Base-by-base conservation (phyloP, 2,888 invertebrate species). In the Meghimatium bilineatum region DNA sequence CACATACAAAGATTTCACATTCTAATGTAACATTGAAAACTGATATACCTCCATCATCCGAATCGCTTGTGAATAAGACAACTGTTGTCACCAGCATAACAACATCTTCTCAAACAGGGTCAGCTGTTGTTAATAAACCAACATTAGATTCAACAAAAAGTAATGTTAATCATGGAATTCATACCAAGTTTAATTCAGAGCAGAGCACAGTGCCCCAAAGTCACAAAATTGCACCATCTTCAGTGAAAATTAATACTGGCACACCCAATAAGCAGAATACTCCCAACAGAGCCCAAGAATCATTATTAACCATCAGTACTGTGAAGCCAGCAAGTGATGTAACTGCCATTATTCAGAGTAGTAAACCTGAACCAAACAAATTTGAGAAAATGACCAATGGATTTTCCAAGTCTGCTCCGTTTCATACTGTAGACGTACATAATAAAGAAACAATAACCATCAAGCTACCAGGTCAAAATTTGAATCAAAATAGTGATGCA, bases 261-360 rank as follows among this genome's bases (percentile, higher is more conserved):
- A 60, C 38, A 60, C 8, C 32, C 34, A 69, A 0, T 34, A 1
- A 29, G 3, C 71, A 44, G 23, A 60, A 66, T 14, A 63, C 75
- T n/a, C 29, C 63, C 17, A 66, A 38, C 26, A 63, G 38, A 82
- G 32, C 66, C n/a, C 74, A 63, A 75, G 82, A 82, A 75, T 34
- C 75, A 32, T 38, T 74, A 8, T 32, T 10, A 23, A 38, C 56
- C 3, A 60, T 81, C 2, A 67, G 34, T 32, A 38, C 60, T 14
- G 20, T 32, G 12, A 75, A 75, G 34, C 32, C n/a, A 20, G 66
- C 34, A 23, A 60, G 14, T 60, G 63, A 32, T 67, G 20, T 34
- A 44, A n/a, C 52, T 32, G 3, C 56, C 32, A n/a, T 26, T 49
- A 67, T 29, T 29, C 29, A 67, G 32, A 67, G n/a, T 44, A 34